Percentiles rank a stretch among this genome's conserved stretches.
Conservation (phyloP, 1,140 invertebrate species). For the Hirudo medicinalis region DNA sequence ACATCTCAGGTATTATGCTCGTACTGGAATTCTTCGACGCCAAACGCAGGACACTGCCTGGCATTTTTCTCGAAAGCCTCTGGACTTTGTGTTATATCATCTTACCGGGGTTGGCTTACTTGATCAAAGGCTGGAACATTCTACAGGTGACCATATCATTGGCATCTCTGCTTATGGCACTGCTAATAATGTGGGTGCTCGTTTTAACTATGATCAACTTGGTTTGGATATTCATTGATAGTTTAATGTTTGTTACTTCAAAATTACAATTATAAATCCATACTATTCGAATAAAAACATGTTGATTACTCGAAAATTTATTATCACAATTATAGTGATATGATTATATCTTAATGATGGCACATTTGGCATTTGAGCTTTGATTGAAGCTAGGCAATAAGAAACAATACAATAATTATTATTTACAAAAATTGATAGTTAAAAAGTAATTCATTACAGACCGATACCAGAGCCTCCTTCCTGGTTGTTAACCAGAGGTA, state of each 20-base stretch:
- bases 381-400: no score
- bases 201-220: no score
- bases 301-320: no score
- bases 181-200: constrained; percentile 4
- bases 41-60: constrained; percentile 8
- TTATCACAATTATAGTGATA: no score
- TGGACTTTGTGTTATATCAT: not conserved
- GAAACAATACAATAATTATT: no score
- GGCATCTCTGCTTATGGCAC: not conserved
- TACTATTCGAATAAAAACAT: no score
- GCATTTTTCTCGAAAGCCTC: not conserved
- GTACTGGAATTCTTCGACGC: constrained; percentile 11
- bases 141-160: constrained; percentile 9
- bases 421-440: no score
- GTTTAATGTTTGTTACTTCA: no score
- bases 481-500: constrained; percentile 6
- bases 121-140: constrained; percentile 8
- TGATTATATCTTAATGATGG: no score
- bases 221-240: no score
- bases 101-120: constrained; percentile 2
- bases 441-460: not conserved
- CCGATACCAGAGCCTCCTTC: constrained; percentile 2
- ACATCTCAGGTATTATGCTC: not conserved
- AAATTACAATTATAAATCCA: no score
- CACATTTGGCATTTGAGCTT: no score